A percentile compares a stretch with the other conserved stretches of the same genome.
phyloP scores from a whole-genome alignment of 2,888 invertebrate species.

The Campopleginae sp. region DNA sequence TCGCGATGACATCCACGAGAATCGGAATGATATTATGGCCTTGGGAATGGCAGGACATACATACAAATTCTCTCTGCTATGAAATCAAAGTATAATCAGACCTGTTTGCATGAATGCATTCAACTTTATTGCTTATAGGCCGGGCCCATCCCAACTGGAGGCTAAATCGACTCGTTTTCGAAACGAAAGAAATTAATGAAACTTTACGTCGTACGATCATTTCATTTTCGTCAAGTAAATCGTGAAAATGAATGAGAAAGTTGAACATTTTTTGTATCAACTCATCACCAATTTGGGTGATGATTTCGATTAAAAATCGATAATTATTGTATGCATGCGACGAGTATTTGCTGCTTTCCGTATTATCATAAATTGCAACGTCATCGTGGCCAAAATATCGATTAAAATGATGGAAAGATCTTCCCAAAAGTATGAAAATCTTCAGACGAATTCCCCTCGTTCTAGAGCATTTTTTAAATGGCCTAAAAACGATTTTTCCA shows the following conservation, averaged over 20 bases:
- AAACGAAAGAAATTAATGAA: background rate
- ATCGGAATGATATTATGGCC: constrained; percentile 65
- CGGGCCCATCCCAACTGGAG: background rate
- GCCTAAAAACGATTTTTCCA: background rate
- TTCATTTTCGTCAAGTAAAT: background rate
- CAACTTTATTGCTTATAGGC: constrained; percentile 46
- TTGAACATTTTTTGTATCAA: background rate
- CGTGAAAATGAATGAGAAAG: background rate
- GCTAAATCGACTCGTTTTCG: constrained; percentile 12
- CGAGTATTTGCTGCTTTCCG: background rate
- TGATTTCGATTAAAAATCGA: background rate
- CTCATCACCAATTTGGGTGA: background rate
- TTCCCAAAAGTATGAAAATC: background rate
- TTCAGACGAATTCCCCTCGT: background rate
- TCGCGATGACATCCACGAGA: constrained; percentile 62
- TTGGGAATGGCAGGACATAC: constrained; percentile 46
- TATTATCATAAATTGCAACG: background rate
- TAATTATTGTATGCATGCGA: background rate
- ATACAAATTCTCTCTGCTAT: constrained; percentile 32
- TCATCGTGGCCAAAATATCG: no score
- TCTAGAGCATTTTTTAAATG: background rate
- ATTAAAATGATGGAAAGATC: background rate
- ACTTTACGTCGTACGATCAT: background rate
- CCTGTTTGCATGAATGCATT: constrained; percentile 47
- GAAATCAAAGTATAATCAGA: constrained; percentile 62